A percentile compares a stretch with the other conserved stretches of the same genome.
Evolutionary conservation across 2,113 vertebrate genomes (phyloP).

Genomic region (Cercopithecus mona): DNA sequence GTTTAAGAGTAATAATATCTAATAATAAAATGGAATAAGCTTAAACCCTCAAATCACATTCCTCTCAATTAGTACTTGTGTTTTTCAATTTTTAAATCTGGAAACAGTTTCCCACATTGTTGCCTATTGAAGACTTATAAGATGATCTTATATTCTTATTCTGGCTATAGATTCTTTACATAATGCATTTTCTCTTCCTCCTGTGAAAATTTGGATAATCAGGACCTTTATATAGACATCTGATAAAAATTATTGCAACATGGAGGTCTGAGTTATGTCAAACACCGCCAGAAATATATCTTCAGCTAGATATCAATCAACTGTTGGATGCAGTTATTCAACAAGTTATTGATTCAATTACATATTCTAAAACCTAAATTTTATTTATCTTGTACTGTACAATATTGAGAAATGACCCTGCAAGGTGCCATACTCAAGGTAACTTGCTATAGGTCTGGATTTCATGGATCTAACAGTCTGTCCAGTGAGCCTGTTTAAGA

Average conservation of each 20-base stretch:
- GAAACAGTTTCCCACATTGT: neutral
- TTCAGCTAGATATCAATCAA: constrained; percentile 37
- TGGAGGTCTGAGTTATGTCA: neutral
- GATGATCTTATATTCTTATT: constrained; percentile 23
- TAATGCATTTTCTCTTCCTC: neutral
- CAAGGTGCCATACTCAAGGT: constrained; percentile 13
- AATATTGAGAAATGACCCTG: constrained; percentile 14
- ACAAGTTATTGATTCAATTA: constrained; percentile 45
- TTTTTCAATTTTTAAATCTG: constrained; percentile 51
- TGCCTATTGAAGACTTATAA: neutral
- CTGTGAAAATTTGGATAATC: neutral
- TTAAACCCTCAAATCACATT: constrained; percentile 27
- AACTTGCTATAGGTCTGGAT: constrained; percentile 24
- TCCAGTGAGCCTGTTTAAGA: neutral
- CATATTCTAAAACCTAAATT: constrained; percentile 33
- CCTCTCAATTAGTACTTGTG: neutral
- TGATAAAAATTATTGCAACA: constrained; percentile 54
- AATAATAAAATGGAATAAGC: constrained; percentile 43
- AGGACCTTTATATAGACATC: neutral
- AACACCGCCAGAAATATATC: neutral
- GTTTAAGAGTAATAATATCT: neutral
- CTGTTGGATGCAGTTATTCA: constrained; percentile 10
- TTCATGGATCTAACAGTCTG: neutral
- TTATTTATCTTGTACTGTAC: constrained; percentile 13
- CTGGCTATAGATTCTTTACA: neutral